Evolutionary conservation across 2,113 vertebrate genomes (phyloP), one percentile per base, ranked within the genome.

Genomic region (Ictalurus punctatus): DNA sequence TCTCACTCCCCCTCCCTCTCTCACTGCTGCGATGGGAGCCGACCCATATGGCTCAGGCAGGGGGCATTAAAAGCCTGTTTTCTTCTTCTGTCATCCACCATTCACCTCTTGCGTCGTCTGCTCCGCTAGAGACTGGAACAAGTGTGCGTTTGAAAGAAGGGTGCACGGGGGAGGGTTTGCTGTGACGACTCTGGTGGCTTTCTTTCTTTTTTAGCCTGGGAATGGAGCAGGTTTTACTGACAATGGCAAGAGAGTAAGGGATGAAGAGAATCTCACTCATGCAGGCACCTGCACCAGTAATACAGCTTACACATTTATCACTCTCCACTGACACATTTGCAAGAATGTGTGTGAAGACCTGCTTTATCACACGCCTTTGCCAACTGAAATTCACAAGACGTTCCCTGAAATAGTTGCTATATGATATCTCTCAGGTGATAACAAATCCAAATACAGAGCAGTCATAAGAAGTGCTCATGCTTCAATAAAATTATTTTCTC

Each of bases 201-300:
- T 90, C 40, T 92, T 93, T 92, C 91, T 94, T 91, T 93, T 93
- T 79, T 71, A 82, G 76, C 83, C 93, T 96, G 95, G 93, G 94
- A 96, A 96, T 93, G 89, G 83, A 93, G 91, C 96, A 95, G 94
- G 92, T 95, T 96, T 95, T 95, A 92, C 92, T 96, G 96, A 95
- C 95, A 95, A 93, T 92, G 91, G 30, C 78, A 73, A 52, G 44
- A 37, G 74, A 58, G 84, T 65, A 84, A 63, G 65, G 65, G 85
- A 85, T 56, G 83, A 84, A 79, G 78, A 85, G 85, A 86, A 87
- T 58, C 93, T 90, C 73, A 88, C 91, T 86, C 84, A 92, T 90
- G 89, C 92, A 79, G 85, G 90, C 94, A 95, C 91, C 92, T 94
- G 93, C 92, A 89, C 48, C 59, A 94, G 90, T 90, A 92, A 61